Percentiles rank a stretch among this genome's conserved stretches.
Conservation (phyloP, 92 coral and sea anemone species). For the Meandrina meandrites region DNA sequence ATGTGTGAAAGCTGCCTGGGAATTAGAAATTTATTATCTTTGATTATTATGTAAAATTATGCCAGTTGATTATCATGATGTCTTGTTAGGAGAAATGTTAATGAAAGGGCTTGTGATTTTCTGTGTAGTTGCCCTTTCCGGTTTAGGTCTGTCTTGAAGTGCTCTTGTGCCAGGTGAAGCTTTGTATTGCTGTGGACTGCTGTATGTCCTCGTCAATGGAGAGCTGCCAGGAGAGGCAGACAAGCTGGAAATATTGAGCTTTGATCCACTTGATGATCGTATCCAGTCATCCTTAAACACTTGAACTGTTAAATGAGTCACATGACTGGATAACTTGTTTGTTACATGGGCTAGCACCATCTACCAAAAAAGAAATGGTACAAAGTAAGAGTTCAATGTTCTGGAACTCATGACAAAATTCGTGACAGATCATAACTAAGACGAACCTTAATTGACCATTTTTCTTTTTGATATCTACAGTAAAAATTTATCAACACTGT, state of each 20-base stretch:
- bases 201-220: conserved; percentile 21
- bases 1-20: too few relatives aligned
- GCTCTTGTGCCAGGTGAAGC: neutral
- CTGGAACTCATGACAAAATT: too few relatives aligned
- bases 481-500: too few relatives aligned
- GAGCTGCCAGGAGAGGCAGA: conserved; percentile 51
- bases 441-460: neutral
- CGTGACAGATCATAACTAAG: neutral
- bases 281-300: conserved; percentile 99
- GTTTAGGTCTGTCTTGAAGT: conserved; percentile 24
- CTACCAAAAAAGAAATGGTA: conserved; percentile 29
- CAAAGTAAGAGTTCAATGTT: too few relatives aligned
- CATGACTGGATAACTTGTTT: conserved; percentile 83
- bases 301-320: conserved; percentile 86
- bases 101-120: neutral
- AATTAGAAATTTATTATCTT: neutral
- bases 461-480: too few relatives aligned
- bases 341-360: conserved; percentile 99
- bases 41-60: neutral
- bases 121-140: neutral
- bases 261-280: conserved; percentile 77
- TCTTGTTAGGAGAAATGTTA: conserved; percentile 18
- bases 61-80: neutral
- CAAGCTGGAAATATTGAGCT: conserved; percentile 64
- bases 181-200: conserved; percentile 30